Evolutionary conservation across 1,140 invertebrate genomes (phyloP), one percentile per base, ranked within the genome.

Genomic region (Melipona quadrifasciata): DNA sequence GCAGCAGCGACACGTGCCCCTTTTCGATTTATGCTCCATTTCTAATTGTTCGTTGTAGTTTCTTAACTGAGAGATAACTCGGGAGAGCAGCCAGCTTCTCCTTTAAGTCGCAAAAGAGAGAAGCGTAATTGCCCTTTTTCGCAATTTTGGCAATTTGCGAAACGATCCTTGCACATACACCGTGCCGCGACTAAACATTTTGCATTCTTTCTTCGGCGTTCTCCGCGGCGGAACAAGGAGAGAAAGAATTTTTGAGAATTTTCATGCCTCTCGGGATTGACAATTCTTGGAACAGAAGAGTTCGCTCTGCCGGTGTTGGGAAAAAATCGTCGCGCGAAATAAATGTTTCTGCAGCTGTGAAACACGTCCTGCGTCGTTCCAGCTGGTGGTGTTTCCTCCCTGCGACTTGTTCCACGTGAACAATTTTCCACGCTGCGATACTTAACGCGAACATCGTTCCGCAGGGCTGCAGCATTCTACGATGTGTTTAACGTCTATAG

Each of bases 381-480:
- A 51, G 11, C 11, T n/a, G 47, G 58, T 75, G 17, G 58, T 65
- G 72, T 80, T 47, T 47, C 80, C 57, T 27, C 65, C 74, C 57
- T 58, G 17, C 71, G 68, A 85, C 61, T 47, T 47, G 71, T 81
- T 85, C 68, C 83, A 74, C 47, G n/a, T 55, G 71, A 74, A 85
- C 67, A 81, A 85, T 81, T 81, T 85, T 81, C 76, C 82, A 57
- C 57, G 47, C 31, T 65, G 58, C 82, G 57, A 78, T 84, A 72
- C 82, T 84, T 84, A 72, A 84, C 57, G 58, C 68, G 57, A 55
- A 80, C 68, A 84, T 55, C 82, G 80, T 84, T 80, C 76, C 55
- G 72, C 31, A 47, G 21, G 16, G 10, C 34, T 53, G 27, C 57
- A 72, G 31, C 55, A 58, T 61, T 70, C 82, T 61, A 71, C 67